Percentiles rank a stretch among this genome's conserved stretches.
These are phyloP conservation scores for Leptopilina syphax DNA, from an alignment of 2,888 invertebrate genomes.

Conservation along the genomic window DNA sequence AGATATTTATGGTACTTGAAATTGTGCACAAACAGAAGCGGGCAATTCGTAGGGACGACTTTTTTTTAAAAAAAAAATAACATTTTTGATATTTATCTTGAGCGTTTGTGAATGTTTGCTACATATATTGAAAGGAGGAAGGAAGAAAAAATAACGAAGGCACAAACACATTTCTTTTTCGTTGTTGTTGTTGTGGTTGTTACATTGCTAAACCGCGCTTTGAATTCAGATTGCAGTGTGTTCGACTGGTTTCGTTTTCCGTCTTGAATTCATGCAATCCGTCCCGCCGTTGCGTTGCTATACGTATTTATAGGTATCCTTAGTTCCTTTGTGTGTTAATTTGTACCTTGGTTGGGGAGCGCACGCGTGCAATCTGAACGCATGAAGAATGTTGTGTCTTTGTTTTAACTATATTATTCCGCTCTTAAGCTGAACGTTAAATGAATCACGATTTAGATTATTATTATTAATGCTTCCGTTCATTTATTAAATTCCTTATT, in stretches of 20 bases:
- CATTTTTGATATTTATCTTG: too few relatives aligned
- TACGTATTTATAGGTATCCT: constrained; percentile 70
- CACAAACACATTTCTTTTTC: constrained; percentile 57
- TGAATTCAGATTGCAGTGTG: constrained; percentile 73
- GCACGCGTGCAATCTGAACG: constrained; percentile 53
- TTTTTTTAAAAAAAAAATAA: too few relatives aligned
- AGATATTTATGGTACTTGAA: too few relatives aligned
- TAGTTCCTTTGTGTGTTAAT: constrained; percentile 76
- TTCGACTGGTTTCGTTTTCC: constrained; percentile 68
- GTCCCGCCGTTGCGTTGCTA: constrained; percentile 61
- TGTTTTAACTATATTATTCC: constrained; percentile 32
- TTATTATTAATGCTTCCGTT: constrained; percentile 14
- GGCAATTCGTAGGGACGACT: too few relatives aligned
- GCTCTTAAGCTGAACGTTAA: constrained; percentile 23
- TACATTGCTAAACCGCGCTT: constrained; percentile 58
- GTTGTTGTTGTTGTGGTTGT: constrained; percentile 50
- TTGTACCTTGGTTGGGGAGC: constrained; percentile 63
- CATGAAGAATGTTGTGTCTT: constrained; percentile 47
- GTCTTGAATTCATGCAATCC: constrained; percentile 74
- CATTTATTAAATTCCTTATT: background rate
- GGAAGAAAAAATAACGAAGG: constrained; percentile 19
- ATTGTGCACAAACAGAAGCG: too few relatives aligned
- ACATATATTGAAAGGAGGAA: constrained; percentile 5
- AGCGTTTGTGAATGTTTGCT: too few relatives aligned
- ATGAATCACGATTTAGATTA: constrained; percentile 37